Evolutionary conservation across 2,888 invertebrate genomes (phyloP).

Genomic region (Plebejus melissa): DNA sequence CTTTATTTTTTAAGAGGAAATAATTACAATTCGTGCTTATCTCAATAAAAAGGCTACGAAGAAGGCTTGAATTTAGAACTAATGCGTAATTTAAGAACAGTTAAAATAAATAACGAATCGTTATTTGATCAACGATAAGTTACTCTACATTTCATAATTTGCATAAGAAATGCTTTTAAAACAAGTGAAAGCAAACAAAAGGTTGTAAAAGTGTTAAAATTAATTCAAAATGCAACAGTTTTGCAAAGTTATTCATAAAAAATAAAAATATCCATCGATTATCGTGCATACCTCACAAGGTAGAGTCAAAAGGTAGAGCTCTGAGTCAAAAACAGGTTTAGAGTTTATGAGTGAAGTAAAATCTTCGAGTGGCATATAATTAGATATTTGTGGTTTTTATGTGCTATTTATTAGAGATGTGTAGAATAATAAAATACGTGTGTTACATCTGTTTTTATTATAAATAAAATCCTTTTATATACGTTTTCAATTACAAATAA

Average conservation of each 20-base stretch:
- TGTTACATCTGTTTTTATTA: neutral
- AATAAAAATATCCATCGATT: neutral
- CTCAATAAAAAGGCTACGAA: neutral
- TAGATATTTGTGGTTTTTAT: neutral
- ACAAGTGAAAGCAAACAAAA: neutral
- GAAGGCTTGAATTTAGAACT: neutral
- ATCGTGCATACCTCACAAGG: neutral
- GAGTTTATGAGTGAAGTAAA: neutral
- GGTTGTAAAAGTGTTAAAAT: neutral
- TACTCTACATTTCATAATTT: slow-evolving; percentile 3
- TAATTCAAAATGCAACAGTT: neutral
- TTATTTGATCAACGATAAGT: neutral
- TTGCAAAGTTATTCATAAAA: neutral
- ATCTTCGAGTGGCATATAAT: neutral
- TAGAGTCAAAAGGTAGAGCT: slow-evolving; percentile 10
- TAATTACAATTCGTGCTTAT: neutral
- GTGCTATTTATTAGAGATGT: neutral
- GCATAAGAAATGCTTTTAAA: neutral
- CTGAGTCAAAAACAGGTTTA: slow-evolving; percentile 12
- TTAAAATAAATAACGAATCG: neutral
- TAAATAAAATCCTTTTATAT: neutral
- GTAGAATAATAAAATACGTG: neutral
- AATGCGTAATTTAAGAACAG: neutral
- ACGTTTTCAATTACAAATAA: neutral
- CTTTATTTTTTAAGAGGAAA: neutral